Base-by-base conservation (phyloP, 2,113 vertebrate species). In the Tragelaphus scriptus region DNA sequence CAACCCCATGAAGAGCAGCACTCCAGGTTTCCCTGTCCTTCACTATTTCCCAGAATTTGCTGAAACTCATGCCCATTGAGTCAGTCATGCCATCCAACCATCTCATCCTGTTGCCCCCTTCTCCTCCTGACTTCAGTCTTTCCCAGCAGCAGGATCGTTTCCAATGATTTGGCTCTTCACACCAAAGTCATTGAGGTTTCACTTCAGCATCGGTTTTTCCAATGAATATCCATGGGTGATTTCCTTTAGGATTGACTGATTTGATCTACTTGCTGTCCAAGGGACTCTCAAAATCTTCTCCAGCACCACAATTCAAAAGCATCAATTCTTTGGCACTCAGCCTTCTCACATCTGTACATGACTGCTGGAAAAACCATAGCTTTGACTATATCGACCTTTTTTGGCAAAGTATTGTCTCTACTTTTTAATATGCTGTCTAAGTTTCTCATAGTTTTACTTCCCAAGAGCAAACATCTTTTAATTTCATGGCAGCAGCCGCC, bases 101-200 rank as follows among this genome's bases (percentile, higher is more conserved):
- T 40, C n/a, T 13, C 68, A 2, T 71, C 19, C n/a, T 71, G 68
- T 23, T 71, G 19, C 68, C 68, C 68, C 1, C n/a, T 71, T 40
- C 68, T 40, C 4, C n/a, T 36, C n/a, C 68, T 40, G 4, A 23
- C n/a, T 40, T 71, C 10, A 71, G 0, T 40, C 68, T 71, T 71
- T 23, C n/a, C 68, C n/a, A 71, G n/a, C 21, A 23, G 19, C 19
- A 12, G 19, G n/a, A 71, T 71, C n/a, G 0, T 23, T 71, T 12
- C n/a, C 5, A 40, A 6, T 40, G 68, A 23, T 40, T 71, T 2
- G 0, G 68, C 68, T 71, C 10, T 71, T 40, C 2, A 0, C 68
- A 40, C 68, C n/a, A 71, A 71, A 40, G 36, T 13, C 19, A 23
- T 2, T 23, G 68, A 71, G n/a, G n/a, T 71, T 40, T 23, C 19